phyloP scores from a whole-genome alignment of 2,797 vertebrate genomes.

The Acropternis orthonyx region DNA sequence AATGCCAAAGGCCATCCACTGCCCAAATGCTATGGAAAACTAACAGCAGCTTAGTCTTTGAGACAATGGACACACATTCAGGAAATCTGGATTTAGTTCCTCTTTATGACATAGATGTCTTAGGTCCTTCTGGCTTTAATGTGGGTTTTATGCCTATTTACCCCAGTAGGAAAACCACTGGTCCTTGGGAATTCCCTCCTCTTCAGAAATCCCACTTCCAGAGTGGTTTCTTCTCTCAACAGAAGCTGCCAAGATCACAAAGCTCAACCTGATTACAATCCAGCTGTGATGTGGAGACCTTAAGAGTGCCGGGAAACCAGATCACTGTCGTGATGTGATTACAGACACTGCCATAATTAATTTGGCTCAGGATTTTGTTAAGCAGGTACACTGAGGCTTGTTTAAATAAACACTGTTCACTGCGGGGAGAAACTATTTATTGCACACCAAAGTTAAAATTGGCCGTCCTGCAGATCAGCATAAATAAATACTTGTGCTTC shows the following conservation, averaged over 20 bases:
- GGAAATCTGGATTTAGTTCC: not conserved
- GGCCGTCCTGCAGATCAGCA: not conserved
- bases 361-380: slow-evolving; percentile 1
- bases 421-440: not conserved
- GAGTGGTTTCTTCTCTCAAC: not conserved
- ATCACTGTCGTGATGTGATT: not conserved
- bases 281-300: not conserved
- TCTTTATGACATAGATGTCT: not conserved
- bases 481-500: not conserved
- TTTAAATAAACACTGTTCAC: slow-evolving; percentile 16
- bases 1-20: not conserved
- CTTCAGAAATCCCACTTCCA: not conserved
- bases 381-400: not conserved
- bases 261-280: not conserved
- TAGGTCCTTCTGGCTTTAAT: not conserved
- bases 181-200: not conserved
- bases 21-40: not conserved
- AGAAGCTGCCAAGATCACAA: not conserved
- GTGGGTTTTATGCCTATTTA: not conserved
- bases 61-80: not conserved
- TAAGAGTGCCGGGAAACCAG: not conserved
- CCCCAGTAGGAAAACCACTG: not conserved
- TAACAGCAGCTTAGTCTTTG: not conserved
- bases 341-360: not conserved
- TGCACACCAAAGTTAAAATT: not conserved